Evolutionary conservation across 2,797 vertebrate genomes (phyloP).

Genomic region (Syncerus caffer): DNA sequence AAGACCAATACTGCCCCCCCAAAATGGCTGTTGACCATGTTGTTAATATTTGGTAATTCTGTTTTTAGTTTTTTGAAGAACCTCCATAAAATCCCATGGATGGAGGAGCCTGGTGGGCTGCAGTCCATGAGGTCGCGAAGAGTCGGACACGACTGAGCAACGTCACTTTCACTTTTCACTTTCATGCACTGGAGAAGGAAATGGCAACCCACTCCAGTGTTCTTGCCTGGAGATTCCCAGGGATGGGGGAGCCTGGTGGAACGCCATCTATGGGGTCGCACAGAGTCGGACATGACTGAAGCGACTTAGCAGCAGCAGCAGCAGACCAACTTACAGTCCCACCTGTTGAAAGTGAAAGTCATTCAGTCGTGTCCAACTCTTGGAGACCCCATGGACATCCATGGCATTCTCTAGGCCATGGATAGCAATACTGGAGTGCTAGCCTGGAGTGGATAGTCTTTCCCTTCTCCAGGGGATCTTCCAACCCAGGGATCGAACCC

Average conservation of each 20-base stretch:
- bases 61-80: neutral
- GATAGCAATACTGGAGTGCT: too few relatives aligned
- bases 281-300: too few relatives aligned
- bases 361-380: neutral
- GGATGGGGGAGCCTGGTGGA: too few relatives aligned
- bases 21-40: neutral
- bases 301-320: too few relatives aligned
- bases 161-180: too few relatives aligned
- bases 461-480: neutral
- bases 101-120: too few relatives aligned
- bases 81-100: neutral
- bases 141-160: too few relatives aligned
- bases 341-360: neutral
- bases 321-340: neutral
- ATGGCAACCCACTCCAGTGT: too few relatives aligned
- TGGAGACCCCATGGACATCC: fast-evolving
- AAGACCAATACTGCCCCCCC: neutral
- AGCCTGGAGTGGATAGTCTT: neutral
- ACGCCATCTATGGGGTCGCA: too few relatives aligned
- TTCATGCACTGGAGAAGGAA: too few relatives aligned
- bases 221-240: too few relatives aligned
- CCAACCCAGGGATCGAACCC: neutral
- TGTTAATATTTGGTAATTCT: neutral
- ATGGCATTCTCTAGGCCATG: neutral
- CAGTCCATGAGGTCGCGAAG: too few relatives aligned